Percentiles rank a stretch among this genome's conserved stretches.
Evolutionary conservation across 2,888 invertebrate species (phyloP).

Genomic region (Syrphus vitripennis): DNA sequence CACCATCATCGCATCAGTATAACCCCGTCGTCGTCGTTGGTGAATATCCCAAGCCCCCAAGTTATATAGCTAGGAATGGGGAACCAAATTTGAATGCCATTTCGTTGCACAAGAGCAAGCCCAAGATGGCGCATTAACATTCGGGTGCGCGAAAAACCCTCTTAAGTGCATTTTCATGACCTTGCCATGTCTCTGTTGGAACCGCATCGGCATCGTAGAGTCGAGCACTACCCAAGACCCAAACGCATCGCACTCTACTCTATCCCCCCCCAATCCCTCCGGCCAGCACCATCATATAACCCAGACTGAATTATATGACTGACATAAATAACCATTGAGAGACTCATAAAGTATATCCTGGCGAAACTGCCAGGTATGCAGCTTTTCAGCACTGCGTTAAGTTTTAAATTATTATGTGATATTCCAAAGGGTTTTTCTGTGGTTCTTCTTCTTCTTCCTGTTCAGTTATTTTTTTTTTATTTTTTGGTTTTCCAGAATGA

Average conservation of each 20-base stretch:
- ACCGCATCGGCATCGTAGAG: background rate
- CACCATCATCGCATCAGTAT: background rate
- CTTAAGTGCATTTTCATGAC: constrained; percentile 68
- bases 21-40: background rate
- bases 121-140: constrained; percentile 37
- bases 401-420: constrained; percentile 63
- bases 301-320: constrained; percentile 67
- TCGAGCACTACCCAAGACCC: background rate
- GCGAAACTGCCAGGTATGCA: constrained; percentile 64
- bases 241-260: background rate
- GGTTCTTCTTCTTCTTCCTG: background rate
- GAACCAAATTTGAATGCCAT: constrained; percentile 62
- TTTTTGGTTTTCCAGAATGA: background rate
- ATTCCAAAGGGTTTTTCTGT: constrained; percentile 11
- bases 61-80: constrained; percentile 16
- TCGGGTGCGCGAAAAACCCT: constrained; percentile 21
- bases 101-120: constrained; percentile 21
- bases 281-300: background rate
- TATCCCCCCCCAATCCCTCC: background rate
- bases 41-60: background rate
- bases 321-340: constrained; percentile 70
- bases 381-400: constrained; percentile 67
- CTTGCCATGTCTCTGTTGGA: constrained; percentile 24
- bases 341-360: constrained; percentile 65
- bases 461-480: background rate